phyloP scores from a whole-genome alignment of 1,140 invertebrate species.

The Leptinotarsa defecta region DNA sequence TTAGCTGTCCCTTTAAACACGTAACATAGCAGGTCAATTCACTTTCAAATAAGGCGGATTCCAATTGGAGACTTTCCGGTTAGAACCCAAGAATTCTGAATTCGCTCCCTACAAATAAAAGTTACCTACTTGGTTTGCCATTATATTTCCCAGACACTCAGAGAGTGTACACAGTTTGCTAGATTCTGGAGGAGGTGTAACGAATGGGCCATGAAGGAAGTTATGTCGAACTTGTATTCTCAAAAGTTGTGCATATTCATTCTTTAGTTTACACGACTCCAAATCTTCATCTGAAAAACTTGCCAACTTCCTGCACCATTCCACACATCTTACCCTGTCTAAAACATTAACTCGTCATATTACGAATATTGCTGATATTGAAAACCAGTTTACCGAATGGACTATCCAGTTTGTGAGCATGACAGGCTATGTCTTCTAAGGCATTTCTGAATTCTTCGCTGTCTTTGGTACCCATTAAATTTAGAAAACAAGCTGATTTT shows the following conservation, averaged over 20 bases:
- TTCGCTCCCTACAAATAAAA: background rate
- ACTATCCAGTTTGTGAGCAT: constrained; percentile 47
- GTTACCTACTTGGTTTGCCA: constrained; percentile 45
- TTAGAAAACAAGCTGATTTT: background rate
- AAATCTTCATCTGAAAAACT: constrained; percentile 55
- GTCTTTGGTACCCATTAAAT: constrained; percentile 50
- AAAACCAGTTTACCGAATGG: constrained; percentile 49
- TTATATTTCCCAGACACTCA: constrained; percentile 55
- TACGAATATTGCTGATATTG: background rate
- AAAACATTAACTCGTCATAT: constrained; percentile 9
- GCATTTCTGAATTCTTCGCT: constrained; percentile 52
- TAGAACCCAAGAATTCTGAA: background rate
- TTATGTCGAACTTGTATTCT: constrained; percentile 58
- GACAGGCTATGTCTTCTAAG: constrained; percentile 49
- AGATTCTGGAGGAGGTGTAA: constrained; percentile 52
- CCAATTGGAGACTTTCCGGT: too few species aligned
- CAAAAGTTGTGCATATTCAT: constrained; percentile 60
- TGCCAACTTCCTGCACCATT: constrained; percentile 58
- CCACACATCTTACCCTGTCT: constrained; percentile 60
- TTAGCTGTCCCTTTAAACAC: too few species aligned
- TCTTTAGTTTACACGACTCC: constrained; percentile 56
- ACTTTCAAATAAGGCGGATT: too few species aligned
- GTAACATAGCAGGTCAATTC: too few species aligned
- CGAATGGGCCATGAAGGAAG: constrained; percentile 57
- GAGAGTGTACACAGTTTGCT: constrained; percentile 51